phyloP scores from a whole-genome alignment of 2,113 vertebrate genomes.

The Pteruthius melanotis region DNA sequence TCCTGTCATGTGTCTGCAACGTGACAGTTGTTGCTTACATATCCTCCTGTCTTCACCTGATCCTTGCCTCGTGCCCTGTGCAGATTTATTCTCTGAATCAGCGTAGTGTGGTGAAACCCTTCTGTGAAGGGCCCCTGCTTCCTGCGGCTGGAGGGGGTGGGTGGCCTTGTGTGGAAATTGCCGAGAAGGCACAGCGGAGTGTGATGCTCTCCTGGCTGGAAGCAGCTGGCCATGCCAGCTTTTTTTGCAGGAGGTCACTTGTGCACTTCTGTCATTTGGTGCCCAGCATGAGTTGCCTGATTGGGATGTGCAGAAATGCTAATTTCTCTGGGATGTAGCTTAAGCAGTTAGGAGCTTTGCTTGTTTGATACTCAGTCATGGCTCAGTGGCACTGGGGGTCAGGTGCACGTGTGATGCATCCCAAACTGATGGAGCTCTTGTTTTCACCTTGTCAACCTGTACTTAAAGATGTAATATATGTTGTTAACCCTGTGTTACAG shows the following conservation, averaged over 20 bases:
- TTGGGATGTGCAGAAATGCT: background rate
- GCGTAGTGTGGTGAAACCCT: accelerated
- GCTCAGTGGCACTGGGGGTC: background rate
- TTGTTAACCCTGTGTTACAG: background rate
- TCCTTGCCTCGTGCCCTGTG: background rate
- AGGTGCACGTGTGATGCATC: background rate
- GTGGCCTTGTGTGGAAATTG: background rate
- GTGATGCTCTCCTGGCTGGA: background rate
- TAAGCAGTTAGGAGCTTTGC: background rate
- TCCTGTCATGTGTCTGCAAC: background rate
- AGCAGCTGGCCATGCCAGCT: background rate
- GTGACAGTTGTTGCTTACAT: background rate
- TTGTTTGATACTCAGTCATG: accelerated
- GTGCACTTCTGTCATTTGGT: background rate
- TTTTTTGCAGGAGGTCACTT: background rate
- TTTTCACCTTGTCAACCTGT: background rate
- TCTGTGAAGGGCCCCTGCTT: background rate
- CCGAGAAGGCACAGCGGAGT: background rate
- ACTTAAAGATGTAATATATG: background rate
- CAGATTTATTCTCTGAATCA: background rate
- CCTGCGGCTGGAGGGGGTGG: background rate
- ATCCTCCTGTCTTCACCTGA: background rate
- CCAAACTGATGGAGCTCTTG: background rate
- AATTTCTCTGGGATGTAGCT: background rate
- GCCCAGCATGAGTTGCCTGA: background rate